A percentile compares a stretch with the other conserved stretches of the same genome.
phyloP scores from a whole-genome alignment of 2,888 invertebrate genomes.

The Heliconius sara region DNA sequence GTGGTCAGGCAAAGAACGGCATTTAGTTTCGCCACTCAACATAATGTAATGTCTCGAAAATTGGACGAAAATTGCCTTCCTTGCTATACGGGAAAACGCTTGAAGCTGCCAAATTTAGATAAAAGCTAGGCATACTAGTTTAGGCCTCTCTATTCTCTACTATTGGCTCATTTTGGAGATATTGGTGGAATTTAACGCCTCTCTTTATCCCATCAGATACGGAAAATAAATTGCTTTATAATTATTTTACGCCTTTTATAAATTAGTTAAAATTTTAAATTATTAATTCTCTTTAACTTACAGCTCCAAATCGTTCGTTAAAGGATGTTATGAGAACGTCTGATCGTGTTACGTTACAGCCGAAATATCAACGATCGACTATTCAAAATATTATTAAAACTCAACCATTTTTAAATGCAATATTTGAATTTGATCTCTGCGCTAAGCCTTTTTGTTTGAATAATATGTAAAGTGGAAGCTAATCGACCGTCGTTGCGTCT shows the following conservation, averaged over 20 bases:
- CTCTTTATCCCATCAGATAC: too few species aligned
- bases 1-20: too few species aligned
- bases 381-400: conserved; percentile 17
- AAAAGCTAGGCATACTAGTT: too few species aligned
- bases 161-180: too few species aligned
- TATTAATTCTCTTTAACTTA: background rate
- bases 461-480: background rate
- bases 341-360: conserved; percentile 9
- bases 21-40: too few species aligned
- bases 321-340: conserved; percentile 22
- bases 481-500: too few species aligned
- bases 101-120: too few species aligned
- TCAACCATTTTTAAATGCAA: background rate
- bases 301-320: background rate
- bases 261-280: background rate
- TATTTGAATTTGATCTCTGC: background rate
- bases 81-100: too few species aligned
- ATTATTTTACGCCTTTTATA: background rate
- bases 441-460: background rate
- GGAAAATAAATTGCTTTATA: background rate
- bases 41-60: too few species aligned
- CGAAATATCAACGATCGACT: conserved; percentile 4
- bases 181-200: too few species aligned
- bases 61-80: too few species aligned
- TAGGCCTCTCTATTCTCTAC: too few species aligned